Conservation (phyloP, 2,113 vertebrate genomes). For the Enhydra lutris region DNA sequence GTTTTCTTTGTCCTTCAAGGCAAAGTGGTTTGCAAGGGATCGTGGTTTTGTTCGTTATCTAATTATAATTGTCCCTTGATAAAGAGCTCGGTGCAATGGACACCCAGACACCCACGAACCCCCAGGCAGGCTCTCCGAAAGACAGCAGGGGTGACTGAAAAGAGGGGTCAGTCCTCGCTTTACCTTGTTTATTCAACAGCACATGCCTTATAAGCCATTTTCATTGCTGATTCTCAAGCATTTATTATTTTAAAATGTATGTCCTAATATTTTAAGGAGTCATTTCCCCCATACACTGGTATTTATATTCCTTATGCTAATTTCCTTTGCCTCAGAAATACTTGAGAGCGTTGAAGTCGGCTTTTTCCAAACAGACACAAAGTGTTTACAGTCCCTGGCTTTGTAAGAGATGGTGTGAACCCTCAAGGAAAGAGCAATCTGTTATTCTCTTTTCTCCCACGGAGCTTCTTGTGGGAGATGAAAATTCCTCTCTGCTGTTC, state of each 20-base stretch:
- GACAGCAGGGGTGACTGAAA: not conserved
- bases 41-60: conserved; percentile 34
- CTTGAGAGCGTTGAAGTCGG: not conserved
- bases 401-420: not conserved
- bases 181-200: not conserved
- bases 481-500: not conserved
- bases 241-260: not conserved
- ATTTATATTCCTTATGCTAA: not conserved
- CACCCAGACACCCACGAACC: not conserved
- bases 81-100: not conserved
- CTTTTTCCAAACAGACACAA: not conserved
- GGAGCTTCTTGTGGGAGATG: not conserved
- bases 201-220: not conserved
- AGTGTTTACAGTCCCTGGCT: not conserved
- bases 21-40: conserved; percentile 13
- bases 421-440: not conserved
- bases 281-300: not conserved
- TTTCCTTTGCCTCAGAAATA: not conserved
- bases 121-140: not conserved
- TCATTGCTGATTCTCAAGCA: not conserved
- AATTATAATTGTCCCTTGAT: not conserved
- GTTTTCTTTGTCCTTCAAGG: conserved; percentile 46
- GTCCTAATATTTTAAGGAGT: not conserved
- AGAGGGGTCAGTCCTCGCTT: not conserved
- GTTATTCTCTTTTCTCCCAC: not conserved